Evolutionary conservation across 2,888 invertebrate genomes (phyloP).

Genomic region (Phortica magna): DNA sequence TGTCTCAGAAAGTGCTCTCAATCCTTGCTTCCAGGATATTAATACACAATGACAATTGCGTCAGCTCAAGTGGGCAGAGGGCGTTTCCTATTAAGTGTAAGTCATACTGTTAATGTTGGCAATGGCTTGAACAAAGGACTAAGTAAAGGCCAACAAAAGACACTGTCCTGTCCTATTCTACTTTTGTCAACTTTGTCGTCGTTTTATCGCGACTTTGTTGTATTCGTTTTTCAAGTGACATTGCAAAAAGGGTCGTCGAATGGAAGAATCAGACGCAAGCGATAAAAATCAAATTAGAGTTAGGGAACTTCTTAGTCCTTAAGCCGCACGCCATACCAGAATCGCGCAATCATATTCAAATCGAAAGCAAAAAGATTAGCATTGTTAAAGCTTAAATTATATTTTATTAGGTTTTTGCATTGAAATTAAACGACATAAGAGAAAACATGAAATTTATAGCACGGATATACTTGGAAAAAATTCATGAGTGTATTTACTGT

Average conservation of each 20-base stretch:
- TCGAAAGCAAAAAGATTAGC: constrained; percentile 48
- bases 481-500: background rate
- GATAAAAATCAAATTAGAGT: constrained; percentile 24
- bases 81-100: too few species aligned
- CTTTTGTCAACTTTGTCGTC: background rate
- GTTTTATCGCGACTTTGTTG: background rate
- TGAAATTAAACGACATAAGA: background rate
- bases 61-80: background rate
- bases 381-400: constrained; percentile 54
- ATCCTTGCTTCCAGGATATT: constrained; percentile 12
- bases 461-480: background rate
- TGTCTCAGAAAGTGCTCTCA: too few species aligned
- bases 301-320: background rate
- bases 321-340: background rate
- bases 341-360: constrained; percentile 37
- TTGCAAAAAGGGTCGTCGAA: background rate
- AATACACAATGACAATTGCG: constrained; percentile 15
- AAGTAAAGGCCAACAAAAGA: background rate
- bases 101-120: too few species aligned
- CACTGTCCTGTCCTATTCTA: background rate
- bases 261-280: background rate
- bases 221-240: constrained; percentile 1
- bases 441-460: constrained; percentile 1
- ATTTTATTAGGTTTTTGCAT: constrained; percentile 51
- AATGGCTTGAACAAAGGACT: background rate